phyloP scores from a whole-genome alignment of 2,888 invertebrate genomes.

The Brenthis hecate region DNA sequence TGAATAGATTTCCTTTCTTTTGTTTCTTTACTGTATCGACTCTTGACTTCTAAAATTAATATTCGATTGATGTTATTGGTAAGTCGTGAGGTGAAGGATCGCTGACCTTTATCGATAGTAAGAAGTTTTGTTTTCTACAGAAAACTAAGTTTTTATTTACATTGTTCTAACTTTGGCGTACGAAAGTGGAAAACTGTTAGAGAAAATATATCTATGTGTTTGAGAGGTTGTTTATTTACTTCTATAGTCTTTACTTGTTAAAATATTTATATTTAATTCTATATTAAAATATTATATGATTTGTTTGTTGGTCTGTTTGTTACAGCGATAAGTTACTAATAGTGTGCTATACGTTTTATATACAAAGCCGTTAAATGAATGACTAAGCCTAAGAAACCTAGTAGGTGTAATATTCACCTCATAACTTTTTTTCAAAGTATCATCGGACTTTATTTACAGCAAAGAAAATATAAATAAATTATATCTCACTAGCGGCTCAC shows the following conservation, averaged over 20 bases:
- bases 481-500: too few relatives aligned
- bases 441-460: too few relatives aligned
- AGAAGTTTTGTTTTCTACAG: conserved; percentile 5
- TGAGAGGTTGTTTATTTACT: conserved; percentile 7
- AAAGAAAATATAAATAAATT: too few relatives aligned
- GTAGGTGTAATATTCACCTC: too few relatives aligned
- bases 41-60: conserved; percentile 58
- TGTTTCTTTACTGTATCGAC: conserved; percentile 60
- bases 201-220: conserved; percentile 4
- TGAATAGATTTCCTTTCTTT: conserved; percentile 53
- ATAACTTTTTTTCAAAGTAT: too few relatives aligned
- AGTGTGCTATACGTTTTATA: too few relatives aligned
- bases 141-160: conserved; percentile 15
- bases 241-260: background rate
- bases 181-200: background rate
- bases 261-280: too few relatives aligned
- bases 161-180: conserved; percentile 4
- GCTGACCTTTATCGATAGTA: conserved; percentile 27
- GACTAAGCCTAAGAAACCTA: too few relatives aligned
- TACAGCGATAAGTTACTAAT: too few relatives aligned
- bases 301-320: too few relatives aligned
- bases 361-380: too few relatives aligned
- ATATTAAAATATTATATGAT: too few relatives aligned
- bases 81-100: conserved; percentile 23
- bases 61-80: conserved; percentile 59